Conservation (phyloP, 2,797 vertebrate genomes). For the Vespertilio murinus region DNA sequence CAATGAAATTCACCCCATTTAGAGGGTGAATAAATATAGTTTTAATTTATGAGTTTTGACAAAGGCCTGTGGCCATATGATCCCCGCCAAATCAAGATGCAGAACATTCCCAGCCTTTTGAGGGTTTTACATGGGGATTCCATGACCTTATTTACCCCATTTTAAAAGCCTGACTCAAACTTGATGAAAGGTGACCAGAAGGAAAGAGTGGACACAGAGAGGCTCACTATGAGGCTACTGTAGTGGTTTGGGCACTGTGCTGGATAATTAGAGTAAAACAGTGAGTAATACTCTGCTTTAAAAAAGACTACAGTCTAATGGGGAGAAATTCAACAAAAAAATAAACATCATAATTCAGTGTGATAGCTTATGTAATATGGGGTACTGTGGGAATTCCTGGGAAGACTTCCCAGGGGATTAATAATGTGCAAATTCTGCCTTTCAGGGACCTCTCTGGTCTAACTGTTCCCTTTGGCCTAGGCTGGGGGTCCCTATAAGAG, state of each 20-base stretch:
- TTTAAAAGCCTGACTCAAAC: background rate
- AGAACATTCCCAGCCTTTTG: background rate
- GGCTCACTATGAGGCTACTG: background rate
- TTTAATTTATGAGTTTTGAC: constrained; percentile 45
- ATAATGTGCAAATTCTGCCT: background rate
- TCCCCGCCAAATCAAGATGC: background rate
- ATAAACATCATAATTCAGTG: background rate
- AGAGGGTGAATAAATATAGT: background rate
- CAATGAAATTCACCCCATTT: background rate
- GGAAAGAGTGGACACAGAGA: background rate
- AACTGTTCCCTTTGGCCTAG: background rate
- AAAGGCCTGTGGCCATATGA: background rate
- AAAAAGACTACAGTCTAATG: background rate
- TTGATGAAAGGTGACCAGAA: background rate
- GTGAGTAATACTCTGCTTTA: background rate
- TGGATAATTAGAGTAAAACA: background rate
- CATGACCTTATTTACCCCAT: background rate
- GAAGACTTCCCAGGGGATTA: background rate
- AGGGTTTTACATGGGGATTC: background rate
- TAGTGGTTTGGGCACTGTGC: fast-evolving
- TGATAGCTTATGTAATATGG: background rate
- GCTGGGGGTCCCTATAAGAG: background rate
- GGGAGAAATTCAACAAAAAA: background rate
- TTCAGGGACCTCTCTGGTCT: background rate
- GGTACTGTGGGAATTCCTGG: background rate